phyloP scores from a whole-genome alignment of 2,113 vertebrate species.

The Carassius gibelio region DNA sequence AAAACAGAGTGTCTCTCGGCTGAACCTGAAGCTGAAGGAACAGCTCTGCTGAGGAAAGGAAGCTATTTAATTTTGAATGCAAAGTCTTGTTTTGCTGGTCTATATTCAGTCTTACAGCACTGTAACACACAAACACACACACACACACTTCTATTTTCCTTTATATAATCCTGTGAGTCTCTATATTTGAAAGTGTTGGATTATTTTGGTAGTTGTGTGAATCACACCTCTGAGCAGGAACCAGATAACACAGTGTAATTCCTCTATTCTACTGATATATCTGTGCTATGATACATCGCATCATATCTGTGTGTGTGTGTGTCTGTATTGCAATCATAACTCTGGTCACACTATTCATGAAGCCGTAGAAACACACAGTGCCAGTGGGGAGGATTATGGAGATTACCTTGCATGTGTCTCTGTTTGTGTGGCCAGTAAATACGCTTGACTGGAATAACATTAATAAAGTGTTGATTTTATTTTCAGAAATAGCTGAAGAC shows the following conservation, averaged over 20 bases:
- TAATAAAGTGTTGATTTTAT: constrained; percentile 7
- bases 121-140: background rate
- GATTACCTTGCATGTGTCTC: background rate
- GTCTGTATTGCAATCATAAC: constrained; percentile 49
- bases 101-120: background rate
- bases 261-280: constrained; percentile 10
- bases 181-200: background rate
- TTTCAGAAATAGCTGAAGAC: background rate
- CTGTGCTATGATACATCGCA: background rate
- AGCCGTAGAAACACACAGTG: constrained; percentile 30
- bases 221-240: constrained; percentile 15
- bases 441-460: background rate
- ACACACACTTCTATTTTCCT: constrained; percentile 2
- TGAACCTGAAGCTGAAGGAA: background rate
- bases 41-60: background rate
- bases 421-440: constrained; percentile 16
- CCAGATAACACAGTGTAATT: constrained; percentile 17
- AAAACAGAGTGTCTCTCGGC: background rate
- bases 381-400: constrained; percentile 22
- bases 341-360: constrained; percentile 47
- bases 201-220: constrained; percentile 25
- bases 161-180: background rate
- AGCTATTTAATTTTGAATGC: background rate
- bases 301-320: constrained; percentile 54
- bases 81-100: constrained; percentile 10